phyloP scores from a whole-genome alignment of 1,140 invertebrate species.

The Drosophila prosaltans region DNA sequence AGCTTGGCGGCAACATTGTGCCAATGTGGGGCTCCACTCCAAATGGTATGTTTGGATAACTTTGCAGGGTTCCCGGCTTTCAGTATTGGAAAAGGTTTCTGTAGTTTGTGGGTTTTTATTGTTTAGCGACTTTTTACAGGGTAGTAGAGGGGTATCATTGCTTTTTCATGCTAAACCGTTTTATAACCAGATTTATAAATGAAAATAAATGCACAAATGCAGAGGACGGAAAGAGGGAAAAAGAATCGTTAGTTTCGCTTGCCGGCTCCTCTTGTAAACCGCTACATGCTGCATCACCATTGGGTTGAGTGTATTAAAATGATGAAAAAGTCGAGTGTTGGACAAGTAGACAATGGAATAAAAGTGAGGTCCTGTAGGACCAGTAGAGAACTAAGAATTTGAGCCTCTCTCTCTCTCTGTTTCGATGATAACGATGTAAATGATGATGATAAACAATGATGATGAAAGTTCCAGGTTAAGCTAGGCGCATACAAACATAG shows the following conservation, averaged over 20 bases:
- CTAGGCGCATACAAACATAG: slow-evolving; percentile 66
- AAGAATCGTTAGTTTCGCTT: too few relatives aligned
- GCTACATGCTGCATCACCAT: slow-evolving; percentile 20
- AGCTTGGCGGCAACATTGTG: background rate
- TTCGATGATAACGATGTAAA: background rate
- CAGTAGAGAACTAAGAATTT: slow-evolving; percentile 44
- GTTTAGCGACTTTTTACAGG: background rate
- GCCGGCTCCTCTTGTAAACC: slow-evolving; percentile 28
- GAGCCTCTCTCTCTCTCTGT: background rate
- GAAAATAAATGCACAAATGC: too few relatives aligned
- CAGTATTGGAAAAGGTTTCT: background rate
- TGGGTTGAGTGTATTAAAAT: slow-evolving; percentile 53
- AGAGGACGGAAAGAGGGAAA: too few relatives aligned
- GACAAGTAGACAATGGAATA: slow-evolving; percentile 18
- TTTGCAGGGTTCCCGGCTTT: background rate
- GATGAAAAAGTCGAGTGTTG: slow-evolving; percentile 68
- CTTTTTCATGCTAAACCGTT: background rate
- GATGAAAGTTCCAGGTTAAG: slow-evolving; percentile 42
- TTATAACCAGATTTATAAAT: too few relatives aligned
- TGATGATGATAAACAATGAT: slow-evolving; percentile 32
- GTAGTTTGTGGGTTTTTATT: background rate
- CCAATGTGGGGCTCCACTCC: background rate
- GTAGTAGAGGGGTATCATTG: background rate
- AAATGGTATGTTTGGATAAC: slow-evolving; percentile 12
- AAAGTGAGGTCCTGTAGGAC: slow-evolving; percentile 16